A percentile compares a stretch with the other conserved stretches of the same genome.
phyloP scores from a whole-genome alignment of 1,140 invertebrate genomes.

The Saccostrea cuccullata region DNA sequence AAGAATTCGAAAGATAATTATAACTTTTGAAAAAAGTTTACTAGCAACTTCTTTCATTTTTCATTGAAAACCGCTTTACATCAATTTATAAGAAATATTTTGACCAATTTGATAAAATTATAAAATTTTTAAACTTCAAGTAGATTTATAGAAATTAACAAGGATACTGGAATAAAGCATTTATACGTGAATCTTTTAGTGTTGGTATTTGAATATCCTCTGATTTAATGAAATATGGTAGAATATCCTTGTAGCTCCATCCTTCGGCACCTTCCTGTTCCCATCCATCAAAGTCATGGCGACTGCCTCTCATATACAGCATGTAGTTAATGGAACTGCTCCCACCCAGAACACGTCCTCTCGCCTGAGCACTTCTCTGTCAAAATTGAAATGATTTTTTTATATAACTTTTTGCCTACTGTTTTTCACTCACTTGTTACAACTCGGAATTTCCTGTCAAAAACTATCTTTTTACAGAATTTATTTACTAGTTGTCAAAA shows the following conservation, averaged over 20 bases:
- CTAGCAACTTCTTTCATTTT: too few relatives aligned
- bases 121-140: not conserved
- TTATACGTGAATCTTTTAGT: slow-evolving; percentile 38
- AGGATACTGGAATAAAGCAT: not conserved
- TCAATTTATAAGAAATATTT: too few relatives aligned
- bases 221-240: slow-evolving; percentile 49
- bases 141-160: not conserved
- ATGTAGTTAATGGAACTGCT: slow-evolving; percentile 20
- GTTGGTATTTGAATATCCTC: slow-evolving; percentile 38
- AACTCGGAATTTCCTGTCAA: too few relatives aligned
- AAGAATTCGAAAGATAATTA: not conserved
- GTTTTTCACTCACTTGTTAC: too few relatives aligned
- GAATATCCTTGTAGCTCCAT: slow-evolving; percentile 50
- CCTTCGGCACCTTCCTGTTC: slow-evolving; percentile 24
- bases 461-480: too few relatives aligned
- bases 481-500: too few relatives aligned
- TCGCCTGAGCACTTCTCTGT: slow-evolving; percentile 16
- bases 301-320: slow-evolving; percentile 29
- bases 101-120: too few relatives aligned
- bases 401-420: too few relatives aligned
- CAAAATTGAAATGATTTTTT: not conserved
- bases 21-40: too few relatives aligned
- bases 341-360: slow-evolving; percentile 43
- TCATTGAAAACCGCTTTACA: too few relatives aligned
- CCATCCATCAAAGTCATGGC: slow-evolving; percentile 37